Evolutionary conservation across 2,888 invertebrate genomes (phyloP).

Genomic region (Xestoiulus laeticollis): DNA sequence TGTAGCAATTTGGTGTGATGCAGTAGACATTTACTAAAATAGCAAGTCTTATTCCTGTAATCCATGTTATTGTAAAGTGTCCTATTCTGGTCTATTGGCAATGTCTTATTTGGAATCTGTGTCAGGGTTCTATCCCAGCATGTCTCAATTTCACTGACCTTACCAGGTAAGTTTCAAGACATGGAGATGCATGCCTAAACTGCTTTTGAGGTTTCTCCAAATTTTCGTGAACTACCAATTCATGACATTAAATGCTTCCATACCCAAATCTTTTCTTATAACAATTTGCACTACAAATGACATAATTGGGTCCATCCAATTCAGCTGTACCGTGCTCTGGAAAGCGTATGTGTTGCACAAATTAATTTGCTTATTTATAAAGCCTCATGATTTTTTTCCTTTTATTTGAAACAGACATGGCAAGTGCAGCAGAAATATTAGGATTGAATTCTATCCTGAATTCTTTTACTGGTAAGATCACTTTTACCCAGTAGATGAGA

Average conservation of each 20-base stretch:
- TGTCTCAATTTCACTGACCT: constrained; percentile 1
- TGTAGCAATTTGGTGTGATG: not conserved
- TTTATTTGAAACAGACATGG: constrained; percentile 51
- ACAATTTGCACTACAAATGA: not conserved
- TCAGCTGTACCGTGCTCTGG: not conserved
- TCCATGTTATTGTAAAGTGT: not conserved
- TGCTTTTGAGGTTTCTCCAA: not conserved
- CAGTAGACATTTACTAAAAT: constrained; percentile 6
- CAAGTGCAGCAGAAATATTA: constrained; percentile 54
- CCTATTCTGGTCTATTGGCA: constrained; percentile 30
- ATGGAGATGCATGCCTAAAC: not conserved
- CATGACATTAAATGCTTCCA: no score
- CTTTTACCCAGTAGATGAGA: constrained; percentile 20
- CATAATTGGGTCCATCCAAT: not conserved
- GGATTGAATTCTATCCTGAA: constrained; percentile 54
- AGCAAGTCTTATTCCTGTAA: constrained; percentile 16
- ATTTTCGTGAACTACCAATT: not conserved
- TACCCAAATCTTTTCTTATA: no score
- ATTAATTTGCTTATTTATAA: not conserved
- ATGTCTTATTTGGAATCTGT: not conserved
- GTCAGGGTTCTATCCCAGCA: not conserved
- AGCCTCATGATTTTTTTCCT: not conserved
- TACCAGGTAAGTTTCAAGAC: not conserved
- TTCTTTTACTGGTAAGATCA: constrained; percentile 50
- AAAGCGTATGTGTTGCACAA: not conserved